Evolutionary conservation across 2,888 invertebrate species (phyloP).

Genomic region (Drosophila nigricruria): DNA sequence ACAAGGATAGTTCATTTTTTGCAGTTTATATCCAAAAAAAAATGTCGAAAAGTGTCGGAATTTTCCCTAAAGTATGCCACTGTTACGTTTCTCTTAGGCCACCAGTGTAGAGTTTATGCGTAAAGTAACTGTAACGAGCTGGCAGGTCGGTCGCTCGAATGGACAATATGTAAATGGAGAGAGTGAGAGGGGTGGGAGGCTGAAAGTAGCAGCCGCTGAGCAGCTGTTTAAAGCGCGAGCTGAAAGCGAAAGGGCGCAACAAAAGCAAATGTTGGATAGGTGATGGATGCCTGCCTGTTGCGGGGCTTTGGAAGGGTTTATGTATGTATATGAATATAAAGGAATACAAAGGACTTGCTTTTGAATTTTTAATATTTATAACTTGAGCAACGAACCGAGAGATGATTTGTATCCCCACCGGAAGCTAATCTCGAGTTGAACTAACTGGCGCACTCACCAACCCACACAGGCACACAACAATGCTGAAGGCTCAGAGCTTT

Average conservation of each 20-base stretch:
- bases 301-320: conserved; percentile 1
- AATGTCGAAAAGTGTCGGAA: not conserved
- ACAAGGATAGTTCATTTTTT: not conserved
- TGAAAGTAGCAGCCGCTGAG: conserved; percentile 29
- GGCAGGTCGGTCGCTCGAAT: conserved; percentile 18
- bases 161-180: conserved; percentile 4
- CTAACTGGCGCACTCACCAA: conserved; percentile 50
- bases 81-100: conserved; percentile 57
- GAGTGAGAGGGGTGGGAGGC: no score
- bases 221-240: conserved; percentile 73
- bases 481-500: conserved; percentile 48
- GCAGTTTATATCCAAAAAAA: conserved; percentile 8
- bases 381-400: conserved; percentile 78
- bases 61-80: conserved; percentile 26
- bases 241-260: conserved; percentile 70
- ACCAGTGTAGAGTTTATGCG: conserved; percentile 65
- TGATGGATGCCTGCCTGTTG: conserved; percentile 40
- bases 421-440: conserved; percentile 80
- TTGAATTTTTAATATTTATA: conserved; percentile 78
- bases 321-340: conserved; percentile 18
- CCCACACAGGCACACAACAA: conserved; percentile 11
- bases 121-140: conserved; percentile 73
- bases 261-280: conserved; percentile 55
- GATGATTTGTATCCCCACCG: conserved; percentile 79
- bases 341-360: conserved; percentile 55